phyloP scores from a whole-genome alignment of 1,140 invertebrate genomes.

The Nomia melanderi region DNA sequence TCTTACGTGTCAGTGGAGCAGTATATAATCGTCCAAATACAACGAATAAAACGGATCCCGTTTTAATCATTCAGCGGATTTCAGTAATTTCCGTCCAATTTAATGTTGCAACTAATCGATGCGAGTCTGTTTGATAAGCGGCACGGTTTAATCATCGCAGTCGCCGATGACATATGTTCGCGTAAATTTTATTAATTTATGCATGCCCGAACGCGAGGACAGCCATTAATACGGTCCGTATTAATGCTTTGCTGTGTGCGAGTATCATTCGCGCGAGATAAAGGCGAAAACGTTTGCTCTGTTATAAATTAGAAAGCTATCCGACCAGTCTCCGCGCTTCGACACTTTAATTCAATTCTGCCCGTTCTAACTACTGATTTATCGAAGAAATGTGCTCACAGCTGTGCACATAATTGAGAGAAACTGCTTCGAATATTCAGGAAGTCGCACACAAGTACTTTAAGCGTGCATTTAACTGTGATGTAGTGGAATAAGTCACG shows the following conservation, averaged over 20 bases:
- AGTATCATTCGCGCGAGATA: background rate
- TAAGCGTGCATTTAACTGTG: background rate
- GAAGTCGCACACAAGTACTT: conserved; percentile 5
- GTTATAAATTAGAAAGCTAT: conserved; percentile 27
- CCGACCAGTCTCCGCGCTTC: background rate
- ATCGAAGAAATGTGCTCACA: background rate
- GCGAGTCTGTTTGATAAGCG: conserved; percentile 19
- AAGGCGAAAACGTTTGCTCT: background rate
- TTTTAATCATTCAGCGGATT: background rate
- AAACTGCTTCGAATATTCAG: conserved; percentile 15
- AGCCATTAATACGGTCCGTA: conserved; percentile 20
- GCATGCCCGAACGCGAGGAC: background rate
- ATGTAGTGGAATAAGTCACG: no score
- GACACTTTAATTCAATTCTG: background rate
- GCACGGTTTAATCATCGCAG: conserved; percentile 23
- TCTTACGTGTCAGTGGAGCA: background rate
- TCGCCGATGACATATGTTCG: background rate
- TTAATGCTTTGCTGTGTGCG: background rate
- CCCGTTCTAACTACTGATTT: background rate
- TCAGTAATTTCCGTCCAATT: background rate
- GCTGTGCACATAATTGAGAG: background rate
- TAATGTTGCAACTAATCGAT: conserved; percentile 20
- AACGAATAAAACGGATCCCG: background rate
- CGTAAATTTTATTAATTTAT: conserved; percentile 38
- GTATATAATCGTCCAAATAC: background rate